These are phyloP conservation scores for Pseudococcus viburni DNA, from an alignment of 2,888 invertebrate genomes.

Conservation along the genomic window DNA sequence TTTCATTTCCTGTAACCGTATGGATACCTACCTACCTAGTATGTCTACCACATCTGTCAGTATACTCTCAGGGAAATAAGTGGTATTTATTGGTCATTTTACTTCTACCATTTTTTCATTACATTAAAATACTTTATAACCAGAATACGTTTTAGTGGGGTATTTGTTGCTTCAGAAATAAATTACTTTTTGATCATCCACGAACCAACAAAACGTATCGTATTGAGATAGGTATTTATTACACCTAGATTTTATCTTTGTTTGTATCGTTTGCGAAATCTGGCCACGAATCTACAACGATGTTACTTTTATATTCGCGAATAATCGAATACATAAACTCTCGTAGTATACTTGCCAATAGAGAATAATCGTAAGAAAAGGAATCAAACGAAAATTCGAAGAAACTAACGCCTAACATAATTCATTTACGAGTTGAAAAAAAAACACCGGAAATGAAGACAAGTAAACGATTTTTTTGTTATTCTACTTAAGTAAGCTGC, in stretches of 20 bases:
- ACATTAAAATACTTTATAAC: conserved; percentile 8
- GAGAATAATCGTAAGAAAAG: background rate
- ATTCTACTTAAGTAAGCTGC: conserved; percentile 34
- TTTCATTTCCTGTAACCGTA: background rate
- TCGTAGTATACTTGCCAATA: background rate
- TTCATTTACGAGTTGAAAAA: conserved; percentile 24
- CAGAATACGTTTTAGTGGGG: background rate
- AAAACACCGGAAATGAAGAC: conserved; percentile 38
- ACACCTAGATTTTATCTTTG: background rate
- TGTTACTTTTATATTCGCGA: background rate
- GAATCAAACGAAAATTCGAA: background rate
- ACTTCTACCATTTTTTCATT: background rate
- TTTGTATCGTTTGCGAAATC: background rate
- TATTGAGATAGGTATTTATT: background rate
- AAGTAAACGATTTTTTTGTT: conserved; percentile 36
- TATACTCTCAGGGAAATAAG: background rate
- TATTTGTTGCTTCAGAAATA: background rate
- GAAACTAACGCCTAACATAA: background rate
- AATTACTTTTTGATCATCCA: background rate
- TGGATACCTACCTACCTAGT: background rate
- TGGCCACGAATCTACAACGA: too few species aligned
- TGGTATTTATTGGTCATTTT: conserved; percentile 36
- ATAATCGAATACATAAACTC: background rate
- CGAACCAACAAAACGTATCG: background rate
- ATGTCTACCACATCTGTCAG: background rate